Evolutionary conservation across 2,113 vertebrate species (phyloP), one percentile per base, ranked within the genome.

Genomic region (Seriola rivoliana): DNA sequence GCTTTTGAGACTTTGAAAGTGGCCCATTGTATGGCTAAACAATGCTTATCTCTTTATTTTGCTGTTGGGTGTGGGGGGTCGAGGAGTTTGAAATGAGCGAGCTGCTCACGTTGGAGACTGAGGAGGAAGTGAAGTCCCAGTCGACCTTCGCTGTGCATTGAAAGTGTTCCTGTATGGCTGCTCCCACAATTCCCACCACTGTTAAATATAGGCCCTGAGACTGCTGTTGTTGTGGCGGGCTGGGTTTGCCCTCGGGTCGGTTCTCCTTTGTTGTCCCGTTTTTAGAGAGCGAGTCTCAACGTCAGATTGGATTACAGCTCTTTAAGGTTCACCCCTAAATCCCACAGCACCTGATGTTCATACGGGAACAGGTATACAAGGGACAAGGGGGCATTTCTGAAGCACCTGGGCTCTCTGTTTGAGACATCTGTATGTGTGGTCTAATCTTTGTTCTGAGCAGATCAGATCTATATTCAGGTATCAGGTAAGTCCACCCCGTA

Each of bases 11-110:
- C 82, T 91, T 93, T 95, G 92, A 95, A 95, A 93, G 92, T 94
- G 88, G 84, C 84, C 91, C 92, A 95, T 96, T 96, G 95, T 96
- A 95, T 94, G 75, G 88, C 88, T 36, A 93, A 95, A 96, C 95
- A 95, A 95, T 95, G 95, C 93, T 94, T 95, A 95, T 94, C 94
- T 94, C 86, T 93, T 92, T 91, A 91, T 93, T 93, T 94, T 89
- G 90, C 85, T 84, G 88, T 81, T 87, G 85, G 76, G 89, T 81
- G 77, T 67, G 73, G 59, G 48, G 36, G 59, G 54, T 9, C 17
- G 44, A n/a, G 44, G 71, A 71, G 83, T 83, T 78, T 71, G 80
- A 80, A 91, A 75, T 62, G 86, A 90, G 83, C 10, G 36, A 84
- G 81, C 80, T 0, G 75, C 90, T 93, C 73, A 75, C 50, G 80